These are phyloP conservation scores for Ellobius talpinus DNA, from an alignment of 2,113 vertebrate species.

Conservation along the genomic window DNA sequence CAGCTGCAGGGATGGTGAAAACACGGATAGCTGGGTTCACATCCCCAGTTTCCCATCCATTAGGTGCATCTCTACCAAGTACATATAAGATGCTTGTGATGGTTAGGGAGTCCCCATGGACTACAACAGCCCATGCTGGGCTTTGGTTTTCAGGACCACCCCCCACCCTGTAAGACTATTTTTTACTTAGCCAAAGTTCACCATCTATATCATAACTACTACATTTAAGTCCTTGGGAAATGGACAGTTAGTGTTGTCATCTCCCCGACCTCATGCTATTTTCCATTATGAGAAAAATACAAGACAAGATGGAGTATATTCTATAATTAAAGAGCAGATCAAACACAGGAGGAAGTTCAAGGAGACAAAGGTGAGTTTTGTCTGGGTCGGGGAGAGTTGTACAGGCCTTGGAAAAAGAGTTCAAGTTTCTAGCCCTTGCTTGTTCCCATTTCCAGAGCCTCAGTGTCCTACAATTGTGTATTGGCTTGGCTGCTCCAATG, in stretches of 20 bases:
- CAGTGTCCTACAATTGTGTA: not conserved
- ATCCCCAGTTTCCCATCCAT: not conserved
- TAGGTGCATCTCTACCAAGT: not conserved
- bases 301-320: not conserved
- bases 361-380: constrained; percentile 1
- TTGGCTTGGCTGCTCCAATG: not conserved
- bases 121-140: not conserved
- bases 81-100: not conserved
- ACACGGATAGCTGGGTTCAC: no score
- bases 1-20: not conserved
- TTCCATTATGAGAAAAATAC: not conserved
- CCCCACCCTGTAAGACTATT: not conserved
- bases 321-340: not conserved
- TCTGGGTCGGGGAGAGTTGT: not conserved
- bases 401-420: not conserved
- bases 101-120: not conserved
- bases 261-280: not conserved
- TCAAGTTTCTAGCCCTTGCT: not conserved
- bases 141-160: not conserved
- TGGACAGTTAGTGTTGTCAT: not conserved
- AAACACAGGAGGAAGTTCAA: not conserved
- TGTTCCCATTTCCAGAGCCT: not conserved
- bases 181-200: not conserved
- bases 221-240: not conserved
- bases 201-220: not conserved